Percentiles rank a stretch among this genome's conserved stretches.
Conservation (phyloP, 2,888 invertebrate genomes). For the Dioctria rufipes region DNA sequence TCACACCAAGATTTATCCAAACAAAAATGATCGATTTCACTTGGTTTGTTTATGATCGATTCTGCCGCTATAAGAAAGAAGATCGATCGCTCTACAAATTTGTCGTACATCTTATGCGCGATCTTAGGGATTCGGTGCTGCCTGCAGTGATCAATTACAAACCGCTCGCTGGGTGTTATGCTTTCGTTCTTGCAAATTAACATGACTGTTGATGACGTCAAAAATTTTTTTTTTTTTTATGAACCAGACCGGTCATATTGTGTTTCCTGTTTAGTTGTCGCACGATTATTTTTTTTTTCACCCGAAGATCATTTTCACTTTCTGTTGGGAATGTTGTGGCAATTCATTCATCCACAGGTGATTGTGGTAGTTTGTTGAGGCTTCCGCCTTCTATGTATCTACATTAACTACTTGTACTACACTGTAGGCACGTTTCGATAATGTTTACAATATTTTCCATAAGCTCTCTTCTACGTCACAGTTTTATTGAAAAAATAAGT, state of each 20-base stretch:
- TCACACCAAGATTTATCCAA: not conserved
- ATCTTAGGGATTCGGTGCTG: not conserved
- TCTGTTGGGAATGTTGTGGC: not conserved
- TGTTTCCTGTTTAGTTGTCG: not conserved
- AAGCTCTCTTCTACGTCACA: no score
- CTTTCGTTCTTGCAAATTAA: not conserved
- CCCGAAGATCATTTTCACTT: constrained; percentile 4
- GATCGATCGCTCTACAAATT: not conserved
- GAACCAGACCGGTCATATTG: constrained; percentile 1
- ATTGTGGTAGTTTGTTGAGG: not conserved
- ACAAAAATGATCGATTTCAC: constrained; percentile 1
- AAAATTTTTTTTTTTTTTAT: not conserved
- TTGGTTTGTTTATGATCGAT: constrained; percentile 6
- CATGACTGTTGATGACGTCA: not conserved
- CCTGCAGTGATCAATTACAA: not conserved
- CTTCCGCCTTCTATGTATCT: no score
- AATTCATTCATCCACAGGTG: not conserved
- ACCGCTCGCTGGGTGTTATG: not conserved
- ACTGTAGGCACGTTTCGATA: no score
- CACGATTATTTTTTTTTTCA: not conserved
- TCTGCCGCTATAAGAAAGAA: not conserved
- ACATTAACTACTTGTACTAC: no score
- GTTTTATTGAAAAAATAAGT: no score
- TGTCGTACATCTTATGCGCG: no score
- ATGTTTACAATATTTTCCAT: no score